These are phyloP conservation scores for Prorops nasuta DNA, from an alignment of 1,140 invertebrate genomes.

Conservation along the genomic window DNA sequence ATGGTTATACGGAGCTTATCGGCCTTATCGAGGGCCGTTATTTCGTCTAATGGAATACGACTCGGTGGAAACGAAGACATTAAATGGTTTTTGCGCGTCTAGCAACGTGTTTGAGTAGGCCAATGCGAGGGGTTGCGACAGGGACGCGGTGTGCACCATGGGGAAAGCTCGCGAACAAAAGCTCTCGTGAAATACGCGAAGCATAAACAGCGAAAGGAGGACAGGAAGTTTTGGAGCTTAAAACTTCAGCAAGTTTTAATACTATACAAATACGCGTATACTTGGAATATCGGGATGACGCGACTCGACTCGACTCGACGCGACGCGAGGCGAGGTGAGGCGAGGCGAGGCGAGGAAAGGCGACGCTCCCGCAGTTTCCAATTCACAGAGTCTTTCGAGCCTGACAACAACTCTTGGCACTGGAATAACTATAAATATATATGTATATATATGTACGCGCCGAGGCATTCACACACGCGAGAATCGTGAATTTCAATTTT, in stretches of 20 bases:
- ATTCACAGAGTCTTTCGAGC: too few relatives aligned
- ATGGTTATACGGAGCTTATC: too few relatives aligned
- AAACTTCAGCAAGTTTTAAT: slow-evolving; percentile 31
- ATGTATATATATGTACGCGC: too few relatives aligned
- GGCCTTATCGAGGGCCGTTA: too few relatives aligned
- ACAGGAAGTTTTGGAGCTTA: slow-evolving; percentile 24
- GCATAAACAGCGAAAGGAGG: slow-evolving; percentile 28
- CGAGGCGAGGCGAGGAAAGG: not conserved
- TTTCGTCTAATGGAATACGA: too few relatives aligned
- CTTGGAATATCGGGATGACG: not conserved
- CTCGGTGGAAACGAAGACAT: not conserved
- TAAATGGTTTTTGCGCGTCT: not conserved
- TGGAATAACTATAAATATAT: too few relatives aligned
- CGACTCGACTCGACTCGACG: slow-evolving; percentile 7
- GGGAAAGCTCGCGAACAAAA: slow-evolving; percentile 18
- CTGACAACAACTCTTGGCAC: too few relatives aligned
- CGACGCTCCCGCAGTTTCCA: slow-evolving; percentile 34
- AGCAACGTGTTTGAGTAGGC: slow-evolving; percentile 18
- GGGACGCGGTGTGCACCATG: too few relatives aligned
- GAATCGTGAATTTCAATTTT: too few relatives aligned
- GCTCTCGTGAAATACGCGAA: slow-evolving; percentile 26
- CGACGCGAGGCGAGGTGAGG: not conserved
- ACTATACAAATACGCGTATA: slow-evolving; percentile 28
- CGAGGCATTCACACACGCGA: too few relatives aligned
- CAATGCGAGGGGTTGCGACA: slow-evolving; percentile 25